Base-by-base conservation (phyloP, 2,113 vertebrate genomes). In the Corythoichthys intestinalis region DNA sequence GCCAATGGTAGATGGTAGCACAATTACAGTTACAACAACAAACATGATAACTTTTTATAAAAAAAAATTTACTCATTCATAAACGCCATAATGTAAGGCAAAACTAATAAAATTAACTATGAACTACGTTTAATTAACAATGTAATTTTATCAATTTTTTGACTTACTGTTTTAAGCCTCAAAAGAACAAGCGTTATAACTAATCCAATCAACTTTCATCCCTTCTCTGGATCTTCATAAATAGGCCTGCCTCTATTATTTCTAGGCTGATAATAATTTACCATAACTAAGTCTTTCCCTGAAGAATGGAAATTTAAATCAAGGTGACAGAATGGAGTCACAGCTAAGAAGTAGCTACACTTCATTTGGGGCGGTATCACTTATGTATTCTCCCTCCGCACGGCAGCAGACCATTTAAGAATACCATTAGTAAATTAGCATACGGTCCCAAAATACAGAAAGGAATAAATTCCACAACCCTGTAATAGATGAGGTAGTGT, bases 261-360 rank as follows among this genome's bases (percentile, higher is more conserved):
- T 73, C 71, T 2, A 65, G 58, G 66, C 71, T 65, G 67, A 82
- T 39, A 57, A 72, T 80, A 76, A 78, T 80, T 75, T 67, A 41
- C 59, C 69, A 76, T 66, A 79, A 76, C 81, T 74, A 76, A 80
- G 71, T 70, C 78, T 82, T 64, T 62, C 63, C 56, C 17, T 71
- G 65, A 73, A 58, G 65, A 79, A 75, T 9, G 71, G 50, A 49
- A 4, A 53, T 75, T 72, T 62, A 72, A 84, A 76, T 73, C 38
- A 28, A 17, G 39, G 46, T 71, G 82, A 83, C 82, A 83, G 83
- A 82, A 81, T 78, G 72, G 60, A 89, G 76, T 66, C 75, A 11
- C 1, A 4, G 65, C 62, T 38, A 46, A 74, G 48, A 72, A 78
- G 47, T 48, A 59, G 67, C 64, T 77, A 65, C 11, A 5, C 65